A percentile compares a stretch with the other conserved stretches of the same genome.
phyloP scores from a whole-genome alignment of 1,140 invertebrate species.

The Drosophila sp. region DNA sequence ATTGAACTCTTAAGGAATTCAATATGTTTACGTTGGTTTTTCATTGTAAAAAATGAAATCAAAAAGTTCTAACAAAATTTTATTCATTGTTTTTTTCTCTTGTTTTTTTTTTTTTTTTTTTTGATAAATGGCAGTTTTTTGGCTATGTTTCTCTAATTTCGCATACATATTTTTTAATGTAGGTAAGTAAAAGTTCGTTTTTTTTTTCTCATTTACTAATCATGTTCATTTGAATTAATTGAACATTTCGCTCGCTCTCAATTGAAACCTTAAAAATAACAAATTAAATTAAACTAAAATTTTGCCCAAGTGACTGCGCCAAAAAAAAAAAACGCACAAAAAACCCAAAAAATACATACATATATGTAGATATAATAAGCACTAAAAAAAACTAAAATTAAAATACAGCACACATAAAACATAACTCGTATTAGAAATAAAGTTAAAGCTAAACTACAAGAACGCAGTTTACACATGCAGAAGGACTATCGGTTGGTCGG shows the following conservation, averaged over 20 bases:
- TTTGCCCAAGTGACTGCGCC: slow-evolving; percentile 69
- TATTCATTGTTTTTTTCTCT: slow-evolving; percentile 55
- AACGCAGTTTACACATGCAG: slow-evolving; percentile 47
- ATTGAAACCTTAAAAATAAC: slow-evolving; percentile 67
- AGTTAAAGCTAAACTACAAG: slow-evolving; percentile 40
- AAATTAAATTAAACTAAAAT: slow-evolving; percentile 53
- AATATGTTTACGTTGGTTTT: slow-evolving; percentile 45
- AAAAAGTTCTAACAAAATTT: slow-evolving; percentile 67
- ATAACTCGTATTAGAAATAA: slow-evolving; percentile 24
- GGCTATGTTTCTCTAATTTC: slow-evolving; percentile 53
- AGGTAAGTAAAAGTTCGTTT: slow-evolving; percentile 28
- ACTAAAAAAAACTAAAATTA: not conserved
- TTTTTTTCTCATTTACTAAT: slow-evolving; percentile 7
- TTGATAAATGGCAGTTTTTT: slow-evolving; percentile 80
- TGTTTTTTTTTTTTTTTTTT: slow-evolving; percentile 44
- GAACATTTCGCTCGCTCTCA: not conserved
- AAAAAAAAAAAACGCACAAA: slow-evolving; percentile 28
- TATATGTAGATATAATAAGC: not conserved
- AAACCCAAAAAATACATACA: not conserved
- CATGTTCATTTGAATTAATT: slow-evolving; percentile 11
- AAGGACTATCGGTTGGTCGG: slow-evolving; percentile 31
- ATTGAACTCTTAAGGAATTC: slow-evolving; percentile 69
- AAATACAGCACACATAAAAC: not conserved
- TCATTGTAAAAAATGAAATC: slow-evolving; percentile 61
- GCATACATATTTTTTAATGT: not conserved